Evolutionary conservation across 2,797 vertebrate genomes (phyloP).

Genomic region (Gouania willdenowi): DNA sequence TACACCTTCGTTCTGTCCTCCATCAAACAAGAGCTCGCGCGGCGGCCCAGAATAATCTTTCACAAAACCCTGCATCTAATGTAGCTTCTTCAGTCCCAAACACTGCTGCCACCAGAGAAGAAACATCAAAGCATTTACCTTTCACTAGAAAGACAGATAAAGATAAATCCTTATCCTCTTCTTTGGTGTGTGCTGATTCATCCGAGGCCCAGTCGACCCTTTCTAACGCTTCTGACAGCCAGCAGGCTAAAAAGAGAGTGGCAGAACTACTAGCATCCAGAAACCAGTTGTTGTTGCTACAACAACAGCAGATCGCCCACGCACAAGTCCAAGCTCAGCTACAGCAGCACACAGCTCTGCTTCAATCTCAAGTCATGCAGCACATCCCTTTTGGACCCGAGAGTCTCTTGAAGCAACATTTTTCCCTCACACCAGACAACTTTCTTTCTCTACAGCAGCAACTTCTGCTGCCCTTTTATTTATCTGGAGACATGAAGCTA

Average conservation of each 20-base stretch:
- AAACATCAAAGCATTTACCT: constrained; percentile 40
- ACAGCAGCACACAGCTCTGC: constrained; percentile 92
- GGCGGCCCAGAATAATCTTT: constrained; percentile 79
- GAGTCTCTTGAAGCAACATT: constrained; percentile 85
- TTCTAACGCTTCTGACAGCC: constrained; percentile 77
- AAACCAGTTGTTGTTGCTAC: constrained; percentile 79
- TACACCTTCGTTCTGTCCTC: constrained; percentile 97
- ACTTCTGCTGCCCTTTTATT: constrained; percentile 93
- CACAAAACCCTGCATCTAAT: constrained; percentile 51
- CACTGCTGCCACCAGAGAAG: constrained; percentile 42
- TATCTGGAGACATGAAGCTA: constrained; percentile 93
- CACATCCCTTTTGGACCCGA: constrained; percentile 91
- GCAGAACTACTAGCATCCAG: constrained; percentile 88
- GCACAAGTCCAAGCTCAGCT: constrained; percentile 88
- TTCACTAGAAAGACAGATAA: constrained; percentile 42
- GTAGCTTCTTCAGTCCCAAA: constrained; percentile 67
- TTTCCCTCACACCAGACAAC: constrained; percentile 87
- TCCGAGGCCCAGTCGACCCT: constrained; percentile 45
- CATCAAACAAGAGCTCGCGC: constrained; percentile 97
- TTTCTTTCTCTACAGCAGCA: constrained; percentile 92
- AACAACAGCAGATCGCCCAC: constrained; percentile 82
- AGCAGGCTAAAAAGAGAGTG: constrained; percentile 85
- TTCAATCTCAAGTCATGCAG: constrained; percentile 93
- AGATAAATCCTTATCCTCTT: constrained; percentile 30
- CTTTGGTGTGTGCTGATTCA: constrained; percentile 23